Evolutionary conservation across 1,140 invertebrate species (phyloP), one percentile per base, ranked within the genome.

Genomic region (Pseudomyrmex dendroicus): DNA sequence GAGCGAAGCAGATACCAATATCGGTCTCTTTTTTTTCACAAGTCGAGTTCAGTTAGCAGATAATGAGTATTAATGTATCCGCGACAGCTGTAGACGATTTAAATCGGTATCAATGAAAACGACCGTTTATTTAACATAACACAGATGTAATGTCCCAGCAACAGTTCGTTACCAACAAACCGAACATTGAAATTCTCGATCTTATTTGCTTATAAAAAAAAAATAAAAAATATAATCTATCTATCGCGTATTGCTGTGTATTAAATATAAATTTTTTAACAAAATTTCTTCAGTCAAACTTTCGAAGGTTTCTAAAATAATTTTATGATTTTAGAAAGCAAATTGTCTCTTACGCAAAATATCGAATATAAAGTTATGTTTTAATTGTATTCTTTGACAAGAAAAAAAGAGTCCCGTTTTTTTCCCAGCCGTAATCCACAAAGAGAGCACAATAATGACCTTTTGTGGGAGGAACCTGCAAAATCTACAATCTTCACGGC

Each of bases 401-500:
- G 7, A 0, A 5, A 7, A 35, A 35, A 35, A 35, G 35, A 35
- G 35, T 17, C 13, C 13, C 13, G 3, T 35, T n/a, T 8, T 80
- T 54, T 54, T 70, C 9, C 67, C 67, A 54, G 20, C 22, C 20
- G 35, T 22, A 48, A 13, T 61, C 17, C 20, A 80, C 54, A 50
- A 46, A 78, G 10, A 72, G 66, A 9, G n/a, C 44, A 48, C 46
- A 13, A 72, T 70, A 7, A 73, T 5, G 73, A 25, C 10, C 56
- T 77, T 63, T 77, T 57, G 59, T 66, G 54, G 20, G 20, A 66
- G 46, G 22, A 44, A 48, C 66, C 62, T 50, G 52, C 67, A 73
- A 85, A 87, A 92, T 92, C 91, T 89, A 35, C 68, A 50, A 92
- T 92, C 91, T 92, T 91, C 78, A 91, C 86, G 90, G 87, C 10